Percentiles rank a stretch among this genome's conserved stretches.
Evolutionary conservation across 2,113 vertebrate species (phyloP).

Genomic region (Pangasianodon hypophthalmus): DNA sequence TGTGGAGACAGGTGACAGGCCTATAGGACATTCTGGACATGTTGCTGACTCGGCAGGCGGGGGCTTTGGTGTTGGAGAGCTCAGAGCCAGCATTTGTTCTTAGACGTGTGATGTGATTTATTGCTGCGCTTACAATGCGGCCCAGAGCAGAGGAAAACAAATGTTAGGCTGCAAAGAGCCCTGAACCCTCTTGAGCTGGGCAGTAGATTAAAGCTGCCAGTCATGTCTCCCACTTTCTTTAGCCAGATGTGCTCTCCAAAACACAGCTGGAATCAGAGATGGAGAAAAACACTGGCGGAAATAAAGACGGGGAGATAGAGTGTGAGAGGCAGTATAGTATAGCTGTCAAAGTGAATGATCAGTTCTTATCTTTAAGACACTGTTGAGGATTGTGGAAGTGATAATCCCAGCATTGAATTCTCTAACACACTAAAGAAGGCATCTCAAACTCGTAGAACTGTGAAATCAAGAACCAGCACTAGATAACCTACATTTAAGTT

Average conservation of each 20-base stretch:
- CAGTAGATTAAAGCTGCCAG: constrained; percentile 52
- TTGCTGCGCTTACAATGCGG: constrained; percentile 73
- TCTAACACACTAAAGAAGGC: not conserved
- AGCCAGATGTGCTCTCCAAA: constrained; percentile 27
- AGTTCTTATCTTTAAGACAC: constrained; percentile 8
- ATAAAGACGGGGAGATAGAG: not conserved
- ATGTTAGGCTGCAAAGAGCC: constrained; percentile 36
- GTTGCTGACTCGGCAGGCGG: constrained; percentile 56
- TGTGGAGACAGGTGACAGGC: constrained; percentile 53
- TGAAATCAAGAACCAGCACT: not conserved
- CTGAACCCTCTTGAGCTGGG: constrained; percentile 39
- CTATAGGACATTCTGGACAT: constrained; percentile 49
- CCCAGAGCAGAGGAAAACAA: constrained; percentile 63
- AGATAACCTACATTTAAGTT: not conserved
- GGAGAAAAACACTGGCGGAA: constrained; percentile 14
- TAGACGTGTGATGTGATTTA: constrained; percentile 68
- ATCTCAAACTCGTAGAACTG: not conserved
- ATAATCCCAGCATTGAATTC: not conserved
- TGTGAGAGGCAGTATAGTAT: not conserved
- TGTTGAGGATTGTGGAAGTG: not conserved
- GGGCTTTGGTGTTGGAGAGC: constrained; percentile 48
- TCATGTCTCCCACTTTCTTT: constrained; percentile 16
- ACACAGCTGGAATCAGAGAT: constrained; percentile 31
- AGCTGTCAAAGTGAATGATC: not conserved
- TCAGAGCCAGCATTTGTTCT: constrained; percentile 40